Percentiles rank a stretch among this genome's conserved stretches.
Evolutionary conservation across 2,797 vertebrate genomes (phyloP).

Genomic region (Muscicapa comitata): DNA sequence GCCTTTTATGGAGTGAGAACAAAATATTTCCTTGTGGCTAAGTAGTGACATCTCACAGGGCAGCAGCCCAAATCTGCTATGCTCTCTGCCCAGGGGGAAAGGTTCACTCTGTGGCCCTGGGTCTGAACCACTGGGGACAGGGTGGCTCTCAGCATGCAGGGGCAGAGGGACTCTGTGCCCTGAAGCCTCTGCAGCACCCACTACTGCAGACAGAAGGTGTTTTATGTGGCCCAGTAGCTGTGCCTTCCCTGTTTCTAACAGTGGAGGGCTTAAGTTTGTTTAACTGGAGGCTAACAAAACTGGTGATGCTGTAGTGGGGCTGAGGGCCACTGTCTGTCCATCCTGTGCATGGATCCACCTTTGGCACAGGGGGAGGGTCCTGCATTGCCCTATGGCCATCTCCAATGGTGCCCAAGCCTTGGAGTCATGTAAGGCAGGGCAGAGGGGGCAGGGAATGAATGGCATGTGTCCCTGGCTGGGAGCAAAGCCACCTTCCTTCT

Average conservation of each 20-base stretch:
- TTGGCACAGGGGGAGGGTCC: background rate
- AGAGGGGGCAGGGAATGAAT: background rate
- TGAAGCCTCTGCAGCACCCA: accelerated
- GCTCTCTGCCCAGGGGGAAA: background rate
- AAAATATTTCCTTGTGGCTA: background rate
- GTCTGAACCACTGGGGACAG: background rate
- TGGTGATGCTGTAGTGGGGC: background rate
- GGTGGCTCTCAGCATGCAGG: accelerated
- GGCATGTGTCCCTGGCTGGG: background rate
- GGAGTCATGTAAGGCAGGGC: background rate
- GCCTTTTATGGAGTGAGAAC: background rate
- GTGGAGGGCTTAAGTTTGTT: background rate
- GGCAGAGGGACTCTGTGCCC: background rate
- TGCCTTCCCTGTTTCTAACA: background rate
- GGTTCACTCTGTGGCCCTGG: accelerated
- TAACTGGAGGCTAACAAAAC: background rate
- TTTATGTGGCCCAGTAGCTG: background rate
- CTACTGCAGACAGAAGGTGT: accelerated
- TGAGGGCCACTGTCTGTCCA: background rate
- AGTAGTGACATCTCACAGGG: background rate
- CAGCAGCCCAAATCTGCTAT: background rate
- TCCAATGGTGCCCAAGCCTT: background rate
- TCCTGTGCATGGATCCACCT: background rate
- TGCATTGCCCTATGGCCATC: too few species aligned
- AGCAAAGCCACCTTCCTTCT: background rate